A percentile compares a stretch with the other conserved stretches of the same genome.
phyloP scores from a whole-genome alignment of 1,140 invertebrate genomes.

The Drosophila pseudoobscura region DNA sequence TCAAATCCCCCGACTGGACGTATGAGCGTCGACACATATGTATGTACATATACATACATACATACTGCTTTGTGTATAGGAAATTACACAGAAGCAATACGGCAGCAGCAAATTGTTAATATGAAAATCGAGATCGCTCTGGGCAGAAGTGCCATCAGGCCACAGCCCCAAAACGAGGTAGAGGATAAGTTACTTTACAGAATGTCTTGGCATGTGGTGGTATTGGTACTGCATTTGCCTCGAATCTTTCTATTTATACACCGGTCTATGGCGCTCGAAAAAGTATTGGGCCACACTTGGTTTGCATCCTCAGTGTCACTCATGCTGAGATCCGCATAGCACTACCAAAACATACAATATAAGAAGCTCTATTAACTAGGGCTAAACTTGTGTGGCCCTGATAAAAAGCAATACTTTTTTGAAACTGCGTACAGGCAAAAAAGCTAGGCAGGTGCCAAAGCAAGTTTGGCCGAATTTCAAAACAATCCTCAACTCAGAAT shows the following conservation, averaged over 20 bases:
- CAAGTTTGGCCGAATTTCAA: background rate
- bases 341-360: background rate
- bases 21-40: background rate
- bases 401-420: no score
- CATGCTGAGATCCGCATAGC: constrained; percentile 28
- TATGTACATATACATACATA: constrained; percentile 14
- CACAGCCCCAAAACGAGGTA: constrained; percentile 9
- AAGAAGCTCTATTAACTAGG: background rate
- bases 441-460: background rate
- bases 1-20: constrained; percentile 6
- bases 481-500: background rate
- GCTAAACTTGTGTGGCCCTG: no score
- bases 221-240: constrained; percentile 21
- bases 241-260: constrained; percentile 36
- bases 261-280: constrained; percentile 3
- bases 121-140: constrained; percentile 70
- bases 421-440: no score
- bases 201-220: constrained; percentile 46
- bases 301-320: constrained; percentile 10
- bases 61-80: constrained; percentile 7
- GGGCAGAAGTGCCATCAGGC: constrained; percentile 28
- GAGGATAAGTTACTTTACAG: constrained; percentile 38
- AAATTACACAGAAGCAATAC: constrained; percentile 60
- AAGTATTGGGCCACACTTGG: constrained; percentile 12
- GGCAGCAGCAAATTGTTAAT: constrained; percentile 53